phyloP scores from a whole-genome alignment of 2,797 vertebrate species.

The Sarcoramphus papa region DNA sequence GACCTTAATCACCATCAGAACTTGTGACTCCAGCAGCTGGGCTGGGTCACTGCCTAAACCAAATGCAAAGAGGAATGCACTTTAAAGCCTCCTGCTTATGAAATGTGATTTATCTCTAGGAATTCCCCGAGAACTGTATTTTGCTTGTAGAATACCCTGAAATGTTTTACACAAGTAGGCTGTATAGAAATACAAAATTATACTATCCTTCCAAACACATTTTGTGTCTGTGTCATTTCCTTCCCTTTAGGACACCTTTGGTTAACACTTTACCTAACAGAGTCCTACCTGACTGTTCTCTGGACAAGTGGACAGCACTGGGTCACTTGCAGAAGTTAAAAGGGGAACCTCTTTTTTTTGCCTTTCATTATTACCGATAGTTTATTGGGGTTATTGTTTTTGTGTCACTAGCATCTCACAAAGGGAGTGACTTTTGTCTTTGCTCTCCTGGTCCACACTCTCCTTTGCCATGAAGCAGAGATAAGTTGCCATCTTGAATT shows the following conservation, averaged over 20 bases:
- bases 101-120: not conserved
- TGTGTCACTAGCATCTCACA: not conserved
- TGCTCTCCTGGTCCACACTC: not conserved
- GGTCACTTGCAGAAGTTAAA: not conserved
- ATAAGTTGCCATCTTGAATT: not conserved
- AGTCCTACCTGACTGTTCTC: not conserved
- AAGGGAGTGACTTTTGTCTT: not conserved
- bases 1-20: not conserved
- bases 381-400: not conserved
- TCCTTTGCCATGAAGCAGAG: not conserved
- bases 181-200: conserved; percentile 41
- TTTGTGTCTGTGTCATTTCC: conserved; percentile 2
- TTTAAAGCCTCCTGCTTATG: not conserved
- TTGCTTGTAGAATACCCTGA: not conserved
- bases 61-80: not conserved
- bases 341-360: not conserved
- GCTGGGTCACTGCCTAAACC: not conserved
- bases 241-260: not conserved
- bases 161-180: not conserved
- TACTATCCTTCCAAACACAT: conserved; percentile 33
- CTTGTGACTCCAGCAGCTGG: not conserved
- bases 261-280: not conserved
- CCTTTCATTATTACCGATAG: not conserved
- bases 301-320: not conserved
- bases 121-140: not conserved